phyloP scores from a whole-genome alignment of 2,113 vertebrate genomes.

The Pelusios castaneus region DNA sequence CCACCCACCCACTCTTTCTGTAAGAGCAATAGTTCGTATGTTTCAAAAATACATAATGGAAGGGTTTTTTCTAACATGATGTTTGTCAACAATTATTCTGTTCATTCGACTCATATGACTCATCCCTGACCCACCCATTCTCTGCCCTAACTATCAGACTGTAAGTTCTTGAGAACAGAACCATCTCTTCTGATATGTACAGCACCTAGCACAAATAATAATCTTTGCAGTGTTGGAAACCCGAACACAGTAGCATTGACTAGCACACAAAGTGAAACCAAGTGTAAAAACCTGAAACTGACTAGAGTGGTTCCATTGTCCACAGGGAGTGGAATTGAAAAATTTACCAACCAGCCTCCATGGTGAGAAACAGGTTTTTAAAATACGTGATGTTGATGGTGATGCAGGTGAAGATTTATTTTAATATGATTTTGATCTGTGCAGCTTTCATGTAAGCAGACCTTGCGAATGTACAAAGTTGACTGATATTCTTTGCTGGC shows the following conservation, averaged over 20 bases:
- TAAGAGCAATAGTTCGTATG: not conserved
- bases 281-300: not conserved
- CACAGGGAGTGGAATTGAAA: not conserved
- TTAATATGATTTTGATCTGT: constrained; percentile 43
- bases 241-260: not conserved
- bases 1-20: not conserved
- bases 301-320: not conserved
- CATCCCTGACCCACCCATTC: not conserved
- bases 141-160: not conserved
- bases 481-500: constrained; percentile 46
- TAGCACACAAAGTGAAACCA: not conserved
- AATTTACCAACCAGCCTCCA: not conserved
- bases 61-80: not conserved
- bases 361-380: not conserved
- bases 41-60: not conserved
- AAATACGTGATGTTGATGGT: not conserved
- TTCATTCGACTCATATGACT: accelerated
- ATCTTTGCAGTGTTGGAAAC: not conserved
- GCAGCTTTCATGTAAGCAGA: constrained; percentile 47
- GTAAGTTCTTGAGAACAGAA: not conserved
- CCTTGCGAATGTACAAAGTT: constrained; percentile 52
- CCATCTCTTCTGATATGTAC: not conserved
- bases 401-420: not conserved
- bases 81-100: not conserved
- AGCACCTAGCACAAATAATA: not conserved